Evolutionary conservation across 2,888 invertebrate species (phyloP).

Genomic region (Lithophane ornitopus): DNA sequence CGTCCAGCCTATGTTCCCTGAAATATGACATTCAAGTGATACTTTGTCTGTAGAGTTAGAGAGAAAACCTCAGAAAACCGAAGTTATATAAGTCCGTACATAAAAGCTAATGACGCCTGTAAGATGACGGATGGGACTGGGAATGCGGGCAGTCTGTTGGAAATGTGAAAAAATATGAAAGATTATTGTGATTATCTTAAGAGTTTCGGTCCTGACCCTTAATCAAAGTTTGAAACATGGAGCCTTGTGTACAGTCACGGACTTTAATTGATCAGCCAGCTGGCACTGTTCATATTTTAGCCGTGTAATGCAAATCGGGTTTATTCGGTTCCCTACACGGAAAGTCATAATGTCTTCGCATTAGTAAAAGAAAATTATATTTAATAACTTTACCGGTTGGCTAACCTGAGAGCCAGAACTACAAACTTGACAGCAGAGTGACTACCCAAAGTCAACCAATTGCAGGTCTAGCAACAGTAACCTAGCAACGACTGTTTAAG

Average conservation of each 20-base stretch:
- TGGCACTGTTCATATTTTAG: too few species aligned
- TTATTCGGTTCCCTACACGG: too few species aligned
- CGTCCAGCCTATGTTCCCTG: conserved; percentile 26
- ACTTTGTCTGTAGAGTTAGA: conserved; percentile 37
- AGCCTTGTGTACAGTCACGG: conserved; percentile 46
- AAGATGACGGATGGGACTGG: conserved; percentile 47
- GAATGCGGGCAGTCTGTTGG: conserved; percentile 23
- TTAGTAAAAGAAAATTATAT: too few species aligned
- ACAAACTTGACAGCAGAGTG: too few species aligned
- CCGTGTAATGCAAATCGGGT: too few species aligned
- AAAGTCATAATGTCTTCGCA: too few species aligned
- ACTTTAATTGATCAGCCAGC: too few species aligned
- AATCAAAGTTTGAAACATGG: conserved; percentile 51
- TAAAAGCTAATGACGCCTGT: conserved; percentile 59
- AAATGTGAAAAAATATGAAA: conserved; percentile 42
- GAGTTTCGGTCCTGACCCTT: conserved; percentile 45
- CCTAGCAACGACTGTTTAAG: too few species aligned
- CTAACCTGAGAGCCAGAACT: too few species aligned
- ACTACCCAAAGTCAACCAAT: too few species aligned
- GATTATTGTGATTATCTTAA: conserved; percentile 56
- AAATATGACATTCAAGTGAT: conserved; percentile 47
- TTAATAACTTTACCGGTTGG: too few species aligned
- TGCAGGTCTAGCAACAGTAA: too few species aligned
- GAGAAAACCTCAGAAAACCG: conserved; percentile 43
- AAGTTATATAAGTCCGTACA: conserved; percentile 46